phyloP scores from a whole-genome alignment of 2,113 vertebrate genomes.

The rat (Rattus norvegicus) region GRCr8 NC_086032.1:106726501-106727000 shows the following conservation, averaged over 20 bases:
- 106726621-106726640: neutral
- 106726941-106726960: neutral
- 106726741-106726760: neutral
- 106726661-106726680: neutral
- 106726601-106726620: neutral
- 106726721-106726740: neutral
- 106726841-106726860: constrained; percentile 14
- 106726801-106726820: constrained; percentile 37
- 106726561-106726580: neutral
- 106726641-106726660: neutral
- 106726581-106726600: neutral
- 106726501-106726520: neutral
- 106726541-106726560: neutral
- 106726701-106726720: neutral
- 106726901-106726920: neutral
- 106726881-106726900: constrained; percentile 26
- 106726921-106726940: neutral
- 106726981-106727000: neutral
- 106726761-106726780: constrained; percentile 8
- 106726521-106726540: neutral
- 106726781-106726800: neutral
- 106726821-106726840: constrained; percentile 18
- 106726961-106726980: neutral
- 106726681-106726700: neutral
- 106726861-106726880: neutral